Conservation (phyloP, 2,113 vertebrate species). For the Montifringilla adamsi region DNA sequence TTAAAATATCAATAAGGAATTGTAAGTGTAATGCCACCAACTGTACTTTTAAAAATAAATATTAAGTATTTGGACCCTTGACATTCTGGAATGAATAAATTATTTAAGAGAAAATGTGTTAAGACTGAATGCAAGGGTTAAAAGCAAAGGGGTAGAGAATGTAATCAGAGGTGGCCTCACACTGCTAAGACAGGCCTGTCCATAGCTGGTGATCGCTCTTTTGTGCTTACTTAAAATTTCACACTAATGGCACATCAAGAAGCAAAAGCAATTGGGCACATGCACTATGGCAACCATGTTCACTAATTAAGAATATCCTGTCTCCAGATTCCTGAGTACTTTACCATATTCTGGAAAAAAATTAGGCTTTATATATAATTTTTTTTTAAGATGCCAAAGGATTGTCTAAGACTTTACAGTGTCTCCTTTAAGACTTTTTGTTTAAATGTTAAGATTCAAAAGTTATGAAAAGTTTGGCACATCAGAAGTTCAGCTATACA, state of each 20-base stretch:
- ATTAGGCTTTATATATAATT: conserved; percentile 69
- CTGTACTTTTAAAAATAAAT: conserved; percentile 84
- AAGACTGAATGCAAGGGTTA: conserved; percentile 86
- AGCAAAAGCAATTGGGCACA: conserved; percentile 76
- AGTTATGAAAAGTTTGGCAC: conserved; percentile 93
- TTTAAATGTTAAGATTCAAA: conserved; percentile 83
- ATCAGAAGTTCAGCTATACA: conserved; percentile 80
- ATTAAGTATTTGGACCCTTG: conserved; percentile 88
- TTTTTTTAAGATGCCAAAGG: conserved; percentile 85
- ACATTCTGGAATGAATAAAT: conserved; percentile 96
- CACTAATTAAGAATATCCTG: conserved; percentile 80
- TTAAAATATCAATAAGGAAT: conserved; percentile 57
- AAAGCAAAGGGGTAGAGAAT: conserved; percentile 71
- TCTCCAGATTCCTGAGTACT: conserved; percentile 94
- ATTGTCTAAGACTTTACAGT: conserved; percentile 96
- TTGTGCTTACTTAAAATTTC: conserved; percentile 71
- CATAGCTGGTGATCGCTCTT: conserved; percentile 81
- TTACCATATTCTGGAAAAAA: conserved; percentile 82
- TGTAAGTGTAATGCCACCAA: conserved; percentile 90
- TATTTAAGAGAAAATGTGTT: conserved; percentile 89
- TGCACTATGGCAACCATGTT: conserved; percentile 78
- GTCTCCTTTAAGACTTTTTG: conserved; percentile 86
- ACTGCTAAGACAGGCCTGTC: conserved; percentile 72
- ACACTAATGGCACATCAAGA: conserved; percentile 75
- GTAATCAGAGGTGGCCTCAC: conserved; percentile 72